These are phyloP conservation scores for Lycaena phlaeas DNA, from an alignment of 2,888 invertebrate species.

Conservation along the genomic window DNA sequence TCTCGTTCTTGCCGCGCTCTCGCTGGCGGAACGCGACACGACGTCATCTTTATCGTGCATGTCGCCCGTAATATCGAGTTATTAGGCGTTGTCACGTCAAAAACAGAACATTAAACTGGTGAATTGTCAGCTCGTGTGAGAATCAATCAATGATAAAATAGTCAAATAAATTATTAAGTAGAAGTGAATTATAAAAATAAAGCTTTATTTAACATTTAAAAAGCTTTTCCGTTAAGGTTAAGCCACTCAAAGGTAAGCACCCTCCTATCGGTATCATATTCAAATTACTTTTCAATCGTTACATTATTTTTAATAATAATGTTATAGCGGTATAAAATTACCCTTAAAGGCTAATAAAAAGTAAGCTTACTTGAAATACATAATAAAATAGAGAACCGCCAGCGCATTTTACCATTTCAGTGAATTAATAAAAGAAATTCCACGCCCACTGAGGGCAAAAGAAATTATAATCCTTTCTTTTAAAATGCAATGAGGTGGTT, in stretches of 20 bases:
- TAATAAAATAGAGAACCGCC: neutral
- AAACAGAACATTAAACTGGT: no score
- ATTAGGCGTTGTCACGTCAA: no score
- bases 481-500: conserved; percentile 72
- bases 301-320: neutral
- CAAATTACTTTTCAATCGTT: neutral
- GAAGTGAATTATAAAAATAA: no score
- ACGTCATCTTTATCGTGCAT: no score
- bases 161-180: no score
- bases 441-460: conserved; percentile 44
- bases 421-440: conserved; percentile 57
- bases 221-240: no score
- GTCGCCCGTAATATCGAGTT: no score
- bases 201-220: no score
- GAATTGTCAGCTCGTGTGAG: no score
- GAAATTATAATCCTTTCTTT: conserved; percentile 72
- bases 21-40: no score
- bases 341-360: neutral
- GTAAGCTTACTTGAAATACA: conserved; percentile 6
- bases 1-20: no score
- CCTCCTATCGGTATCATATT: neutral
- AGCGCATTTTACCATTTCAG: conserved; percentile 35
- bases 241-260: neutral
- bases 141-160: no score
- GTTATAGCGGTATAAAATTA: neutral